Evolutionary conservation across 2,113 vertebrate species (phyloP).

Genomic region (Anthoscopus minutus): DNA sequence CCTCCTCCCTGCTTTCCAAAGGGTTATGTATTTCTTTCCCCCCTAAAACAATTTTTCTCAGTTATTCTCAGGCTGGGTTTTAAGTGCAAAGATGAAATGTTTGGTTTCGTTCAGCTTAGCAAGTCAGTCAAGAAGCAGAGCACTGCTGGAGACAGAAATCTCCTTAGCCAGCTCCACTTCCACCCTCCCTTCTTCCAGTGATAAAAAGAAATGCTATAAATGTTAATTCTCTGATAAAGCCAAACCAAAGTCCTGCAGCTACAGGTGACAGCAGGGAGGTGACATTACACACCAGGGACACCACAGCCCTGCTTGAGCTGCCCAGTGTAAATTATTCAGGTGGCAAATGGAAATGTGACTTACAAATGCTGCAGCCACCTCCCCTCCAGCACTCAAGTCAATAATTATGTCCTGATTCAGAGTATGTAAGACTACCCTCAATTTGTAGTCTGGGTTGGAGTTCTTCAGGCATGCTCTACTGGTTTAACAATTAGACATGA

Average conservation of each 20-base stretch:
- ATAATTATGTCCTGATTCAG: neutral
- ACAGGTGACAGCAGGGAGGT: neutral
- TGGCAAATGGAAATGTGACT: neutral
- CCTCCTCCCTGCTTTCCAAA: neutral
- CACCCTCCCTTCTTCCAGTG: neutral
- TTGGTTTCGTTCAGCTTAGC: neutral
- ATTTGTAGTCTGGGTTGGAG: neutral
- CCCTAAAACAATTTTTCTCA: neutral
- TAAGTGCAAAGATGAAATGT: neutral
- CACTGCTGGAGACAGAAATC: neutral
- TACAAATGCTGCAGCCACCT: neutral
- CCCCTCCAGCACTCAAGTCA: neutral
- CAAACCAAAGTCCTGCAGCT: neutral
- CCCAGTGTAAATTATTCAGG: neutral
- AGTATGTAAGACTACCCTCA: neutral
- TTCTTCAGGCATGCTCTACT: neutral
- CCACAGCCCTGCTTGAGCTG: neutral
- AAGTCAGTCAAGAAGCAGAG: neutral
- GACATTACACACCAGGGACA: neutral
- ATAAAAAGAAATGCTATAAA: neutral
- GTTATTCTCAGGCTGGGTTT: neutral
- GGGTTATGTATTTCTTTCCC: rapidly evolving
- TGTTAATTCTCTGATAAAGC: neutral
- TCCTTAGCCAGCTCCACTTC: neutral
- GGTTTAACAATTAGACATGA: neutral